Conservation (phyloP, 2,113 vertebrate species). For the Ciconia stormi region DNA sequence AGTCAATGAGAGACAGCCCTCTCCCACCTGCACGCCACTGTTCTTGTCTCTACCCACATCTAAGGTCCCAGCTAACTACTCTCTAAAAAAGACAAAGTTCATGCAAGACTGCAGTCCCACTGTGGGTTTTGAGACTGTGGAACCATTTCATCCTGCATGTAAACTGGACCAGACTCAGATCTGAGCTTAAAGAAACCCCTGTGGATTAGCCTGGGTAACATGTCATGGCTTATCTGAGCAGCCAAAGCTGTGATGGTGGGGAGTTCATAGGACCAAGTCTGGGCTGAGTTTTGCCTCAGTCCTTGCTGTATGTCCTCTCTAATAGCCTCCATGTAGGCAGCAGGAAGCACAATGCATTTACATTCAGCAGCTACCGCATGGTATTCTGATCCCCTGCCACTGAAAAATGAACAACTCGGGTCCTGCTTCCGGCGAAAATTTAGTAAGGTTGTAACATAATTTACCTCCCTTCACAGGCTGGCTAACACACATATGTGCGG, state of each 20-base stretch:
- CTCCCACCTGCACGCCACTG: background rate
- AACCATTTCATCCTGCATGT: background rate
- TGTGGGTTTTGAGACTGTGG: background rate
- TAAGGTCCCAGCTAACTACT: background rate
- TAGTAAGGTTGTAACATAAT: background rate
- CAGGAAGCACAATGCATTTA: background rate
- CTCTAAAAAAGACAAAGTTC: background rate
- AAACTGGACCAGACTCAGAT: background rate
- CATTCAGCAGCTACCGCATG: accelerated
- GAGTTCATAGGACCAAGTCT: background rate
- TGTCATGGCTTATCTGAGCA: background rate
- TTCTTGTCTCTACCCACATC: background rate
- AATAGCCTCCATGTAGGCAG: background rate
- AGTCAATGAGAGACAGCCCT: background rate
- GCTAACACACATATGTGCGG: background rate
- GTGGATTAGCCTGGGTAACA: background rate
- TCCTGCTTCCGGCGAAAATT: background rate
- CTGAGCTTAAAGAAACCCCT: background rate
- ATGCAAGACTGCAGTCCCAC: background rate
- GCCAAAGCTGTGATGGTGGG: background rate
- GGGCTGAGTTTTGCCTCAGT: background rate
- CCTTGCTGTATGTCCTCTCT: background rate
- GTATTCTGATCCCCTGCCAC: background rate
- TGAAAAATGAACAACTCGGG: background rate
- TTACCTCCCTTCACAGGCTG: background rate